Conservation (phyloP, 2,888 invertebrate species). For the Erannis defoliaria region DNA sequence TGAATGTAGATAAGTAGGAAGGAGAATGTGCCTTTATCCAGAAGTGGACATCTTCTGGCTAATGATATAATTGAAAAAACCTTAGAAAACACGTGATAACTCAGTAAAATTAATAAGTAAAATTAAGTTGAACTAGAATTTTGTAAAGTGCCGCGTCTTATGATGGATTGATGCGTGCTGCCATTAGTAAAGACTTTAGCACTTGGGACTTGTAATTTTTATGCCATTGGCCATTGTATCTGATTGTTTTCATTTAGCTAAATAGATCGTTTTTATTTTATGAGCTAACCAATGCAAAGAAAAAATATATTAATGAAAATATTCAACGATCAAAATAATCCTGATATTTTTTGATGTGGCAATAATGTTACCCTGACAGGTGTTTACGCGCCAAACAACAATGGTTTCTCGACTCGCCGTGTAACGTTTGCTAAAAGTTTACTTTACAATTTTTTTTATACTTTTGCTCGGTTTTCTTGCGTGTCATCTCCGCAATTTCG, state of each 20-base stretch:
- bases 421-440: conserved; percentile 62
- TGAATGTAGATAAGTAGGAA: too few relatives aligned
- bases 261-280: background rate
- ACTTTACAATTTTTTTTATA: conserved; percentile 55
- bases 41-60: too few relatives aligned
- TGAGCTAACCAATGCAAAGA: background rate
- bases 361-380: conserved; percentile 63
- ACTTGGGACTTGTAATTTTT: background rate
- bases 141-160: conserved; percentile 12
- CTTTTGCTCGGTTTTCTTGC: conserved; percentile 43
- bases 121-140: conserved; percentile 13
- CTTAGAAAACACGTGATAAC: too few relatives aligned
- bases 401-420: conserved; percentile 62
- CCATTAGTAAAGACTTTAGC: background rate
- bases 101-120: too few relatives aligned
- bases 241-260: background rate
- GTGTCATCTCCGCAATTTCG: conserved; percentile 39
- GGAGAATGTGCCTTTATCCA: too few relatives aligned
- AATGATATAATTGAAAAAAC: too few relatives aligned
- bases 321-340: background rate
- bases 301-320: background rate
- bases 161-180: background rate
- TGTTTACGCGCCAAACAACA: conserved; percentile 86
- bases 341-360: conserved; percentile 12
- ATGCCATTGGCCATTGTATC: too few relatives aligned